A percentile compares a stretch with the other conserved stretches of the same genome.
Conservation (phyloP, 2,888 invertebrate species). For the Lithophane semibrunnea region DNA sequence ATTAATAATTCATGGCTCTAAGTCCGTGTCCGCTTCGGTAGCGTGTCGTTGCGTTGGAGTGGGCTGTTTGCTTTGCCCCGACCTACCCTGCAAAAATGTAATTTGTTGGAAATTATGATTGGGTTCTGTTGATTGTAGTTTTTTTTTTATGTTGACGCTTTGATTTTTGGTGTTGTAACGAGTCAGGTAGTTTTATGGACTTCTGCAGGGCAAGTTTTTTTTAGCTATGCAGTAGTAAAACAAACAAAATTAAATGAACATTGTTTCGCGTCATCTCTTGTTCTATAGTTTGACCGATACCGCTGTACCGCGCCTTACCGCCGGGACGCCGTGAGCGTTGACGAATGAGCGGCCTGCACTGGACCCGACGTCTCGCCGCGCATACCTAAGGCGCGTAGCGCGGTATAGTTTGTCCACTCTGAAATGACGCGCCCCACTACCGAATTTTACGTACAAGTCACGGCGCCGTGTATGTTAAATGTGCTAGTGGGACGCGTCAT, state of each 20-base stretch:
- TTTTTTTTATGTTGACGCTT: constrained; percentile 28
- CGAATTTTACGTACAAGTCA: too few species aligned
- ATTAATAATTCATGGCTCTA: constrained; percentile 77
- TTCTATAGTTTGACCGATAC: too few species aligned
- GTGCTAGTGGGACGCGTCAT: too few species aligned
- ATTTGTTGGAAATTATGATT: constrained; percentile 68
- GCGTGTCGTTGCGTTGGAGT: constrained; percentile 65
- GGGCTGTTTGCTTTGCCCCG: constrained; percentile 62
- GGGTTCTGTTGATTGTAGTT: constrained; percentile 63
- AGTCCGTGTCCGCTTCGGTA: constrained; percentile 59
- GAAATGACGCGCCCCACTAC: too few species aligned
- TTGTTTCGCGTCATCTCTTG: too few species aligned
- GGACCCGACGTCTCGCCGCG: too few species aligned
- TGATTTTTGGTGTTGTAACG: constrained; percentile 44
- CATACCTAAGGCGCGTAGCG: too few species aligned
- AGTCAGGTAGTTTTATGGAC: constrained; percentile 1
- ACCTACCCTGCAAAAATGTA: constrained; percentile 65
- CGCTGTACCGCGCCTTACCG: too few species aligned
- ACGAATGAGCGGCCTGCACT: too few species aligned
- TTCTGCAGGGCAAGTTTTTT: background rate
- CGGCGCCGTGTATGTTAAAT: too few species aligned
- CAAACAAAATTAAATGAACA: background rate
- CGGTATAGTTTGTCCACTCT: too few species aligned
- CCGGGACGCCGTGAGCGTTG: too few species aligned
- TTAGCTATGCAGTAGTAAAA: background rate